A percentile compares a stretch with the other conserved stretches of the same genome.
Evolutionary conservation across 2,797 vertebrate genomes (phyloP).

Genomic region (Pseudotriccus pelzelni): DNA sequence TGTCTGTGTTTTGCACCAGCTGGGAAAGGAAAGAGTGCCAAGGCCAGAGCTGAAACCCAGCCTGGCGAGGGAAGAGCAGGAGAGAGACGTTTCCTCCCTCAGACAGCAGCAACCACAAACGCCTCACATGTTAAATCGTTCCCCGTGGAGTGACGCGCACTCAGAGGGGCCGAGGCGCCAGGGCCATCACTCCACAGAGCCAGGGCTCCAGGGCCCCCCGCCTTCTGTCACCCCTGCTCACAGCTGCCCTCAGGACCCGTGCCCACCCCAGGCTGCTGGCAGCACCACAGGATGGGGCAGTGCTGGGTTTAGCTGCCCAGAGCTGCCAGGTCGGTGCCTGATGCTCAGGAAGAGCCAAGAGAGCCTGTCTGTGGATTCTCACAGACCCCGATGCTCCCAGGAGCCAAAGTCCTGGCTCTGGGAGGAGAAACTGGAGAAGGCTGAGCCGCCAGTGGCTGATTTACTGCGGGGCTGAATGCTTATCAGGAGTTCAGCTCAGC

Average conservation of each 20-base stretch:
- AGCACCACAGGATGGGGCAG: background rate
- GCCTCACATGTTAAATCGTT: background rate
- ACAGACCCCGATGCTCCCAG: background rate
- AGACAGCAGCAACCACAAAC: background rate
- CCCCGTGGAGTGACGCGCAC: background rate
- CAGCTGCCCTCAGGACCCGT: background rate
- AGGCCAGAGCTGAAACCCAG: background rate
- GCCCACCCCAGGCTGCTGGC: background rate
- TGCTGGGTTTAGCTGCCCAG: rapidly evolving
- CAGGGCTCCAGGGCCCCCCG: background rate
- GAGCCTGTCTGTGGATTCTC: background rate
- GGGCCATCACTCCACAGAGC: background rate
- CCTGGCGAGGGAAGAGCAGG: background rate
- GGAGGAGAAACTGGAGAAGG: constrained; percentile 1
- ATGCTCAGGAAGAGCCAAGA: rapidly evolving
- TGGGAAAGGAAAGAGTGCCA: background rate
- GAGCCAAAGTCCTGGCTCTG: background rate
- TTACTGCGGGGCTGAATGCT: constrained; percentile 20
- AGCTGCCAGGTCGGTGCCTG: rapidly evolving
- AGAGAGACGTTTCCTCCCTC: background rate
- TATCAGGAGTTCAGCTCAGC: constrained; percentile 48
- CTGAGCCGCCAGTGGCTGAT: background rate
- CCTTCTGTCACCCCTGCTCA: background rate
- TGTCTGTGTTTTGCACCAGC: constrained; percentile 5
- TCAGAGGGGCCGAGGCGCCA: background rate